A percentile compares a stretch with the other conserved stretches of the same genome.
phyloP scores from a whole-genome alignment of 2,113 vertebrate genomes.

The Meleagris gallopavo region DNA sequence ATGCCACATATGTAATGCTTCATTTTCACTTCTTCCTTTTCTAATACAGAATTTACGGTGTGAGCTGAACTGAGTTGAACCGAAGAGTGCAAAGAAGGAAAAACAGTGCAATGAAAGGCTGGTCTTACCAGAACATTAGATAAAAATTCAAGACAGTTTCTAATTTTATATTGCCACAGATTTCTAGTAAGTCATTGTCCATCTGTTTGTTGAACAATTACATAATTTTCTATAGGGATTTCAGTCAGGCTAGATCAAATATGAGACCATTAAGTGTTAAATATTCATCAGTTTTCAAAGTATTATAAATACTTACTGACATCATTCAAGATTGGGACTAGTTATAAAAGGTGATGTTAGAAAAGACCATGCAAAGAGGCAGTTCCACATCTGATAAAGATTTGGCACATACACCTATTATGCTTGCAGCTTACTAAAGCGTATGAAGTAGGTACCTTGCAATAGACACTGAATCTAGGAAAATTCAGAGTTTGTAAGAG shows the following conservation, averaged over 20 bases:
- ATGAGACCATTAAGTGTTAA: neutral
- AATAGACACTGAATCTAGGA: neutral
- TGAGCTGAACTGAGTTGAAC: neutral
- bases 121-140: neutral
- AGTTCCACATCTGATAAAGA: neutral
- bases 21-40: neutral
- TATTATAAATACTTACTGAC: neutral
- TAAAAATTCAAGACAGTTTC: neutral
- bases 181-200: neutral
- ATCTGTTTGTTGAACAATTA: neutral
- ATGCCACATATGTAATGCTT: neutral
- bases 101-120: neutral
- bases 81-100: neutral
- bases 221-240: neutral
- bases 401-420: neutral
- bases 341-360: neutral
- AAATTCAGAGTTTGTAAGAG: constrained; percentile 4
- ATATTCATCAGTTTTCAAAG: neutral
- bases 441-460: neutral
- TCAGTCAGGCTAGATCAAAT: neutral
- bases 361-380: neutral
- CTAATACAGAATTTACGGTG: neutral
- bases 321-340: neutral
- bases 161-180: neutral
- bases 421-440: neutral